Base-by-base conservation (phyloP, 2,113 vertebrate genomes). In the Lepisosteus oculatus region DNA sequence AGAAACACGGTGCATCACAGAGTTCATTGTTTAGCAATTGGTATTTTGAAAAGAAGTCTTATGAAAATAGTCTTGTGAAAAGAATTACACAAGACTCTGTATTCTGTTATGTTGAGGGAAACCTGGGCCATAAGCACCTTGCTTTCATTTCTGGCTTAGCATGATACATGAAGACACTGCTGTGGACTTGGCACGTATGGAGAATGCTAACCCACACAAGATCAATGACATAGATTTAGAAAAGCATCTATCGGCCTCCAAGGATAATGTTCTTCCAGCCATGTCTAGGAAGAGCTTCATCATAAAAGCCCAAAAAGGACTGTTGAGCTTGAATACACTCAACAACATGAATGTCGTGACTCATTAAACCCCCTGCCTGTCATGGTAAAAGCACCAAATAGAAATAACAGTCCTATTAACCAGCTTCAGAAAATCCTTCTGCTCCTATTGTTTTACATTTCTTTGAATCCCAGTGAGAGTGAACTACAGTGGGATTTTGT, bases 21-120 rank as follows among this genome's bases (percentile, higher is more conserved):
- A 89, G 86, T 86, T 87, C 86, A 91, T 92, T 91, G 91, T 90
- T 91, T 91, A 90, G 91, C 90, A 92, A 92, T 90, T 88, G 90
- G 87, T 88, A 81, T 59, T 85, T 84, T 76, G 80, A 84, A 83
- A 81, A n/a, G n/a, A n/a, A n/a, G n/a, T n/a, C n/a, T n/a, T n/a
- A n/a, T n/a, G n/a, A n/a, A n/a, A n/a, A n/a, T n/a, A n/a, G n/a
- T n/a, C n/a, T n/a, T n/a, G 47, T 6, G 47, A 51, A 51, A 9
- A 9, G 47, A 9, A 51, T 6, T 6, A 51, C 5, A 51, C 5
- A 51, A 51, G 47, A 51, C 9, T 5, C 47, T 51, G 47, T 51
- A 51, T 51, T 9, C 47, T 51, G 47, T 29, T 29, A 29, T 51
- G 47, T 9, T 51, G 47, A 51, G 9, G 5, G 47, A 51, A 6